A percentile compares a stretch with the other conserved stretches of the same genome.
These are phyloP conservation scores for Pristionchus arcanus DNA, from an alignment of 2,888 invertebrate species.

Conservation along the genomic window DNA sequence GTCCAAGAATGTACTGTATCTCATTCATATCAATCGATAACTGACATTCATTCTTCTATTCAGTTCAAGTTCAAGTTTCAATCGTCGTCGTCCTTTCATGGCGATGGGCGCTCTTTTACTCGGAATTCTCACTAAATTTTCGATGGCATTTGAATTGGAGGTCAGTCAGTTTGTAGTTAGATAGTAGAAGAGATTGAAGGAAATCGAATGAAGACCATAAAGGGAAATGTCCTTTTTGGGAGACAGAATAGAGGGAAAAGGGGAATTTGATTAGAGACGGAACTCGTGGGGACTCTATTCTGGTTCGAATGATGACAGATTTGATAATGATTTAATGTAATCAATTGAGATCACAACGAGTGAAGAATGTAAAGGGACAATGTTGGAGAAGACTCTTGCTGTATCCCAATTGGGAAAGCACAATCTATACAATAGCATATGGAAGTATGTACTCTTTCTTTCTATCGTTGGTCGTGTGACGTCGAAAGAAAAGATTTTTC, in stretches of 20 bases:
- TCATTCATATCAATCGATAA: slow-evolving; percentile 23
- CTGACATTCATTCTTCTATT: background rate
- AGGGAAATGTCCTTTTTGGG: slow-evolving; percentile 19
- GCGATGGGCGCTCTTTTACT: slow-evolving; percentile 67
- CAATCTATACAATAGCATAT: slow-evolving; percentile 65
- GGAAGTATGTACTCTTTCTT: slow-evolving; percentile 56
- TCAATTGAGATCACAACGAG: slow-evolving; percentile 53
- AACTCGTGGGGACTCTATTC: background rate
- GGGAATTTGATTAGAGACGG: background rate
- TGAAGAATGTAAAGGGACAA: slow-evolving; percentile 68
- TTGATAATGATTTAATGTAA: background rate
- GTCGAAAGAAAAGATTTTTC: background rate
- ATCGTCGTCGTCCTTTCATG: slow-evolving; percentile 66
- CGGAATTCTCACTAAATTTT: slow-evolving; percentile 72
- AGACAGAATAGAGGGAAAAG: background rate
- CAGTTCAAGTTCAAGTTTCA: slow-evolving; percentile 56
- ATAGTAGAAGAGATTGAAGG: background rate
- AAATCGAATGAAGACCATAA: slow-evolving; percentile 3
- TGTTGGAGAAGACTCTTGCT: slow-evolving; percentile 70
- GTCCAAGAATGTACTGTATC: slow-evolving; percentile 29
- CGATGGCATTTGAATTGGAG: slow-evolving; percentile 69
- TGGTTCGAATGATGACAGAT: background rate
- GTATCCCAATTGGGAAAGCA: slow-evolving; percentile 66
- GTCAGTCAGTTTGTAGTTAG: slow-evolving; percentile 29
- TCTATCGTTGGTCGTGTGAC: background rate